These are phyloP conservation scores for Ctenosaura bakeri DNA, from an alignment of 2,797 vertebrate species.

Conservation along the genomic window DNA sequence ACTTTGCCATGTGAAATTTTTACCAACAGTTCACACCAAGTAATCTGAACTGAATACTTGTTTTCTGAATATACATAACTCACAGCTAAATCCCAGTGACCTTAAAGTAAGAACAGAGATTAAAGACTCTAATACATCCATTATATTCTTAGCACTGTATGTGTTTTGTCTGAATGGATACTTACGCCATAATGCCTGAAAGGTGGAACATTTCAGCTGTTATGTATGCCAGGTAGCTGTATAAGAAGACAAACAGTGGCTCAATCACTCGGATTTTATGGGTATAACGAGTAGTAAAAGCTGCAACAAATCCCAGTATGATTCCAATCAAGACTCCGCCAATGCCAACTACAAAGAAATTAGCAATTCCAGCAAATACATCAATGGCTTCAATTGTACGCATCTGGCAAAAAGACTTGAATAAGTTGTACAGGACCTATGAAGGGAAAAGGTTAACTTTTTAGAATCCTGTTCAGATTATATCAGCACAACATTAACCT, in stretches of 20 bases:
- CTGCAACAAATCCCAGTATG: constrained; percentile 93
- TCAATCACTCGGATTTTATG: constrained; percentile 94
- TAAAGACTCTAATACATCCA: constrained; percentile 34
- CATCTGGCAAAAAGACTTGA: constrained; percentile 93
- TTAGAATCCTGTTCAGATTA: constrained; percentile 32
- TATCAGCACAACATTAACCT: constrained; percentile 9
- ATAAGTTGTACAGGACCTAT: constrained; percentile 97
- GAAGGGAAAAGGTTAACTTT: constrained; percentile 64
- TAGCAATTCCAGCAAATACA: constrained; percentile 90
- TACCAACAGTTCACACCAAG: neutral
- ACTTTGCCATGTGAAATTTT: neutral
- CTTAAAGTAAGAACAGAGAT: constrained; percentile 44
- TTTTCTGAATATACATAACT: neutral
- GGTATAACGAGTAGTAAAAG: constrained; percentile 97
- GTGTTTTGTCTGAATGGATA: constrained; percentile 64
- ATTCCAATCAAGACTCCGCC: constrained; percentile 93
- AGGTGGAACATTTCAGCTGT: constrained; percentile 94
- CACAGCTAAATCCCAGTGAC: neutral
- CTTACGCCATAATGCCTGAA: constrained; percentile 99
- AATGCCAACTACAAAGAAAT: constrained; percentile 92
- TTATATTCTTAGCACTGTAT: constrained; percentile 51
- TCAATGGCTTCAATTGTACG: constrained; percentile 89
- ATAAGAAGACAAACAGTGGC: constrained; percentile 97
- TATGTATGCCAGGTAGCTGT: constrained; percentile 96
- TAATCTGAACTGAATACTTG: neutral